Base-by-base conservation (phyloP, 2,113 vertebrate species). In the Nicator chloris region DNA sequence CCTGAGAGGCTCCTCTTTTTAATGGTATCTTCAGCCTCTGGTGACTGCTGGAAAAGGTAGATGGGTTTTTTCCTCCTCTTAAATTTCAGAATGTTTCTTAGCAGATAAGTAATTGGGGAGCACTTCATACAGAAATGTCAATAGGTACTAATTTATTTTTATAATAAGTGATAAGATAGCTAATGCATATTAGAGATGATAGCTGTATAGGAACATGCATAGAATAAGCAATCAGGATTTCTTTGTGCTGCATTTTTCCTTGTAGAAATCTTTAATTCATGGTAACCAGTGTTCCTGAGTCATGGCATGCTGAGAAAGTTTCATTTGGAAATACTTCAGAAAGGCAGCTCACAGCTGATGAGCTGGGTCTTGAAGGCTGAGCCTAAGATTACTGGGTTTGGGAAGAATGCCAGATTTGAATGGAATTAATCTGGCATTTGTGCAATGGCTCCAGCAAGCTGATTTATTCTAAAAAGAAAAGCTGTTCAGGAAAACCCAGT, bases 401-500 rank as follows among this genome's bases (percentile, higher is more conserved):
- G 75, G 79, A 91, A 92, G 82, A 35, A 71, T 82, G 64, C 51
- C 82, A 93, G 76, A 85, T 85, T 94, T 91, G 88, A 90, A 59
- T 82, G 64, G 95, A 92, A 93, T 95, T 97, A 96, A 97, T 93
- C 92, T 93, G 85, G 91, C 80, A 97, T 96, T 96, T 96, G 87
- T 83, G 80, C 96, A 92, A 89, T 94, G 53, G 77, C 83, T 94
- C 47, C 82, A 91, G 72, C 57, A 86, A 61, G 73, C 89, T 78
- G 87, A 66, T 94, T 95, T 94, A 79, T 81, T 94, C 49, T 75
- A 31, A 81, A 96, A 90, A 94, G 30, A 87, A 93, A 91, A 94
- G 73, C 89, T 95, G 26, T 70, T 94, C 42, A 82, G 77, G 61
- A 94, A 92, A 88, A 84, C 21, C 17, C 65, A 49, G 63, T 54